Evolutionary conservation across 2,888 invertebrate species (phyloP).

Genomic region (Tiliacea citrago): DNA sequence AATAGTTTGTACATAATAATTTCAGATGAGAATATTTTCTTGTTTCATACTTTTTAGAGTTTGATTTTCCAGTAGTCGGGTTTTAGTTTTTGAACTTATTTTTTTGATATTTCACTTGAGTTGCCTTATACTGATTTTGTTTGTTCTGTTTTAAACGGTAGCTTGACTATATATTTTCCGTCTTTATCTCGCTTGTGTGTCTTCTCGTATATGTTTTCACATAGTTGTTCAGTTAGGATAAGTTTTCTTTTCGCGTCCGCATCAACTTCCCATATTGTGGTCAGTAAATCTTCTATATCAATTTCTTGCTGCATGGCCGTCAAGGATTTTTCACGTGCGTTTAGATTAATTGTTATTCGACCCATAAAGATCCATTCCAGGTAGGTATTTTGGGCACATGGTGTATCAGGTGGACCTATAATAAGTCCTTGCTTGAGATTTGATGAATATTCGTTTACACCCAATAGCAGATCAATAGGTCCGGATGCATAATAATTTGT

Average conservation of each 20-base stretch:
- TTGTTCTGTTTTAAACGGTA: background rate
- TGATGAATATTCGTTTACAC: background rate
- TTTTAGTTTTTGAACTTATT: no score
- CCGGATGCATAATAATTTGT: no score
- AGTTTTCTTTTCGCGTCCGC: background rate
- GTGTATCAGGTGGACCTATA: background rate
- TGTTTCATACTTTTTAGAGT: no score
- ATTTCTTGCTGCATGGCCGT: background rate
- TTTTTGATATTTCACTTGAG: slow-evolving; percentile 2
- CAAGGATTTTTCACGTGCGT: background rate
- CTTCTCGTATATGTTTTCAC: slow-evolving; percentile 1
- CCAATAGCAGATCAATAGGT: no score
- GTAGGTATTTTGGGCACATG: background rate
- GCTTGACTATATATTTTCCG: background rate
- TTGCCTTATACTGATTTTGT: slow-evolving; percentile 6
- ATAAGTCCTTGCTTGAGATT: background rate
- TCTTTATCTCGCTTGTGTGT: background rate
- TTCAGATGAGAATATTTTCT: no score
- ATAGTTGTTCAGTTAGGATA: background rate
- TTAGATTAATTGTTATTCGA: background rate
- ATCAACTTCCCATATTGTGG: slow-evolving; percentile 4
- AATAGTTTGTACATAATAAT: no score
- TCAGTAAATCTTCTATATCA: background rate
- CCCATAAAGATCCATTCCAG: background rate
- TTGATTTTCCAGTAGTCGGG: no score